These are phyloP conservation scores for Orgyia antiqua DNA, from an alignment of 2,888 invertebrate species.

Conservation along the genomic window DNA sequence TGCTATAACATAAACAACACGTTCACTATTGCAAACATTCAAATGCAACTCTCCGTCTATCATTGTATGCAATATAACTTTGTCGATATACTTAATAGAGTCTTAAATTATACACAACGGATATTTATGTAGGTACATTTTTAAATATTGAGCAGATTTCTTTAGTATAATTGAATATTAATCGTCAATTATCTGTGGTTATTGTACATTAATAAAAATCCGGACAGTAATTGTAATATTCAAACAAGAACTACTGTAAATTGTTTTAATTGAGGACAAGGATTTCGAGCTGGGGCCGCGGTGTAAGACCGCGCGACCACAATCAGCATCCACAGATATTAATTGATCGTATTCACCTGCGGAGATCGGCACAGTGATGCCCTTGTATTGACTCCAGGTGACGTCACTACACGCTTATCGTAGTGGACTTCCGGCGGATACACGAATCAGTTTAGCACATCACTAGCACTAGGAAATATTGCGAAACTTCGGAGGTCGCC, in stretches of 20 bases:
- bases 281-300: constrained; percentile 52
- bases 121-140: neutral
- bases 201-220: constrained; percentile 31
- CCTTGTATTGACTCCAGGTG: constrained; percentile 35
- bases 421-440: constrained; percentile 45
- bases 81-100: neutral
- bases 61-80: neutral
- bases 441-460: constrained; percentile 48
- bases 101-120: neutral
- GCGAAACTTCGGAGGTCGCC: constrained; percentile 61
- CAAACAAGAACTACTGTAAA: constrained; percentile 59
- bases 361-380: constrained; percentile 31
- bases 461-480: constrained; percentile 66
- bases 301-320: constrained; percentile 24
- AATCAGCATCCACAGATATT: constrained; percentile 28
- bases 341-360: constrained; percentile 49
- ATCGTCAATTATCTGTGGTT: no score
- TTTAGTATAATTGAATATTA: no score
- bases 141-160: no score
- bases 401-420: constrained; percentile 33
- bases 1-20: neutral
- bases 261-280: constrained; percentile 72
- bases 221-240: constrained; percentile 49
- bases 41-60: neutral
- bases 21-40: constrained; percentile 3